Evolutionary conservation across 2,113 vertebrate species (phyloP).

Genomic region (Poeciliopsis occidentalis): DNA sequence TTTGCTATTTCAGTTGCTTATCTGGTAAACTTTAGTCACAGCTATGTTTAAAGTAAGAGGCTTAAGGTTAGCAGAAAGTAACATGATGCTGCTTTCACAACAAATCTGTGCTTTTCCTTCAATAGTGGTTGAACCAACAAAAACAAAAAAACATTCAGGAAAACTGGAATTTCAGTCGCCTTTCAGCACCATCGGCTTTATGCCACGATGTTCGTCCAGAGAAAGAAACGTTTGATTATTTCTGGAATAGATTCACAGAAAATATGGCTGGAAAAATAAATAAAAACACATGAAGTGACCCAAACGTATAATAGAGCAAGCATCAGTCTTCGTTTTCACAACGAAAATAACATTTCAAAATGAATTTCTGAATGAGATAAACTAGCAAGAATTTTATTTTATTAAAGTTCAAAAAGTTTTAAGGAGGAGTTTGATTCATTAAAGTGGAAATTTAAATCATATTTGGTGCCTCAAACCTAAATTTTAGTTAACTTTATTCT

Average conservation of each 20-base stretch:
- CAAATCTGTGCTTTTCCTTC: conserved; percentile 36
- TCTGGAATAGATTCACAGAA: background rate
- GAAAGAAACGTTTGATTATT: background rate
- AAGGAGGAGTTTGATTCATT: background rate
- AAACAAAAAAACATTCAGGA: conserved; percentile 14
- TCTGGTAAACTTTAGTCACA: conserved; percentile 50
- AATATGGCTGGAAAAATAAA: background rate
- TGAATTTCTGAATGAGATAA: background rate
- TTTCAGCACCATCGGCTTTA: conserved; percentile 19
- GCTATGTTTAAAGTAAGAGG: conserved; percentile 27
- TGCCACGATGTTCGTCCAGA: background rate
- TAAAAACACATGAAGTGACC: background rate
- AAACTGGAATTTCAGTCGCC: background rate
- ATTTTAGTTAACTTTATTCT: background rate
- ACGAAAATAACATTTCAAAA: background rate
- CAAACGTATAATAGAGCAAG: background rate
- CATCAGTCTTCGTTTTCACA: background rate
- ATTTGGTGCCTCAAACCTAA: background rate
- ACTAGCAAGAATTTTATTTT: background rate
- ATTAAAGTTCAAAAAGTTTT: background rate
- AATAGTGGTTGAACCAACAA: conserved; percentile 47
- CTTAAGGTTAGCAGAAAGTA: conserved; percentile 36
- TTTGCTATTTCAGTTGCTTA: conserved; percentile 39
- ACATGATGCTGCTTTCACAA: conserved; percentile 21
- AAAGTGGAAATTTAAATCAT: background rate